phyloP scores from a whole-genome alignment of 92 coral and sea anemone species.

The Virgularia gustaviana region DNA sequence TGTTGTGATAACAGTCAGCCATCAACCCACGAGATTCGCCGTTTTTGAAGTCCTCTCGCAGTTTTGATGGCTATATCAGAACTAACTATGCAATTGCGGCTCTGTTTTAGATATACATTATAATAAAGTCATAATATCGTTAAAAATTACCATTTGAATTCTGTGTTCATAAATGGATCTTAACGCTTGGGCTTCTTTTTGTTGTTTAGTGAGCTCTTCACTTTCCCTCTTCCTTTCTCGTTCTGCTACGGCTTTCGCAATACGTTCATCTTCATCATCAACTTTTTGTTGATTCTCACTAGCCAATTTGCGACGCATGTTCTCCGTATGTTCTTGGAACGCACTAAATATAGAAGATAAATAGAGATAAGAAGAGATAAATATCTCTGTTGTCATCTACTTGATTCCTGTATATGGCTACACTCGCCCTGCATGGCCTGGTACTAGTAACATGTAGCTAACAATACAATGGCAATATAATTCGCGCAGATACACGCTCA shows the following conservation, averaged over 20 bases:
- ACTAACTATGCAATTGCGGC: background rate
- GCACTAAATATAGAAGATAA: constrained; percentile 46
- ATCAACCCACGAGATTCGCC: no score
- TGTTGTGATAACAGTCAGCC: no score
- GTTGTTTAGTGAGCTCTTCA: constrained; percentile 71
- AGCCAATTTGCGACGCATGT: constrained; percentile 81
- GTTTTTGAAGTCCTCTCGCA: no score
- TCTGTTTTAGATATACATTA: background rate
- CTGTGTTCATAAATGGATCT: constrained; percentile 88
- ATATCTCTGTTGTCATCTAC: background rate
- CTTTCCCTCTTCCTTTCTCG: constrained; percentile 83
- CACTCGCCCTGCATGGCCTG: no score
- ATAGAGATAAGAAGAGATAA: background rate
- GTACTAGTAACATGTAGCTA: no score
- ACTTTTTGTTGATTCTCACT: constrained; percentile 83
- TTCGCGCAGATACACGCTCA: no score
- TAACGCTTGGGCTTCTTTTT: constrained; percentile 58
- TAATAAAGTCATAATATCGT: no score
- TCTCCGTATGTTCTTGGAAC: constrained; percentile 91
- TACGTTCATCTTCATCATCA: constrained; percentile 93
- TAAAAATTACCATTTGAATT: constrained; percentile 54
- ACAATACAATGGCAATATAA: no score
- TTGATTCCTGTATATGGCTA: no score
- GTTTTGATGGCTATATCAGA: no score
- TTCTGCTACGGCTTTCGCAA: constrained; percentile 93